These are phyloP conservation scores for Diceros bicornis DNA, from an alignment of 2,797 vertebrate species.

Conservation along the genomic window DNA sequence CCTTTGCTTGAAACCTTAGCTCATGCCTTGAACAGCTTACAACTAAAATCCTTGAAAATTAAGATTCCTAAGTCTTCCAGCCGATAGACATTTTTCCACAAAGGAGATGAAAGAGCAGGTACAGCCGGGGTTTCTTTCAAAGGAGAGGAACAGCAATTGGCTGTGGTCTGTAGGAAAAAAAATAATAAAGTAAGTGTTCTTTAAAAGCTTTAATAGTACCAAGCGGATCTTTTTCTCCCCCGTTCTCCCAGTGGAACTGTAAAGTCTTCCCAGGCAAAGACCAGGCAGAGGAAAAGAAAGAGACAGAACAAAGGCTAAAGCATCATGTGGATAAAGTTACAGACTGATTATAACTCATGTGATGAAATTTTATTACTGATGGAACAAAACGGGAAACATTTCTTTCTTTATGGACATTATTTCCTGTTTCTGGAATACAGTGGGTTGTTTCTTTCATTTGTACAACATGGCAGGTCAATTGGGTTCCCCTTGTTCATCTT, in stretches of 20 bases:
- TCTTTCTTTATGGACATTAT: constrained; percentile 64
- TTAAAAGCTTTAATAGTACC: constrained; percentile 76
- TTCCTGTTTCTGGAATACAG: constrained; percentile 71
- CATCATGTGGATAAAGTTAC: constrained; percentile 75
- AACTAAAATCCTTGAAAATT: constrained; percentile 82
- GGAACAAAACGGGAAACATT: constrained; percentile 75
- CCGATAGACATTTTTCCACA: constrained; percentile 69
- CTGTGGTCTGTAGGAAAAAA: background rate
- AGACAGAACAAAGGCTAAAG: constrained; percentile 77
- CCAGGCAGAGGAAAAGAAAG: constrained; percentile 38
- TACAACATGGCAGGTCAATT: background rate
- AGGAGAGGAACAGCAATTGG: constrained; percentile 63
- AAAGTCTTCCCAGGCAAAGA: constrained; percentile 71
- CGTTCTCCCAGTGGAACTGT: constrained; percentile 60
- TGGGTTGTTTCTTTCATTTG: constrained; percentile 28
- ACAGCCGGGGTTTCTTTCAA: constrained; percentile 47
- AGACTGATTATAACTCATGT: constrained; percentile 74
- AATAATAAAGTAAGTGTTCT: constrained; percentile 59
- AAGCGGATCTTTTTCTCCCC: background rate
- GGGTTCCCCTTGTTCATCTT: background rate
- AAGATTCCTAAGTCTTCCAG: constrained; percentile 56
- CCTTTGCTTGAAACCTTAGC: constrained; percentile 82
- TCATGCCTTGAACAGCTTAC: constrained; percentile 63
- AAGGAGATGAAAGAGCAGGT: constrained; percentile 71
- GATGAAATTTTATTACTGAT: constrained; percentile 77